Base-by-base conservation (phyloP, 1,140 invertebrate species). In the Diorhabda elongata region DNA sequence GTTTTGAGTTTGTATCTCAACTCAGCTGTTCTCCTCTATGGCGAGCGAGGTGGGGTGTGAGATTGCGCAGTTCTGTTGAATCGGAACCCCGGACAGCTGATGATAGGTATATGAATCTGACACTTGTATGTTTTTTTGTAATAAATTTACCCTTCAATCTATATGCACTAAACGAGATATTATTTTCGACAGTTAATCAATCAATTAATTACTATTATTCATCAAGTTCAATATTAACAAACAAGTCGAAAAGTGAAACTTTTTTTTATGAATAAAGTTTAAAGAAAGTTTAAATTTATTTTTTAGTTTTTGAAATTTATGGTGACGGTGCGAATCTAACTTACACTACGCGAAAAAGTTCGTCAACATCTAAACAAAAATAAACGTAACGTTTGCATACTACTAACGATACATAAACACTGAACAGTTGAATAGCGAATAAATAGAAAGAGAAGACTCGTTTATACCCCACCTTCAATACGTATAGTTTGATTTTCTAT, bases 1-100 rank as follows among this genome's bases (percentile, higher is more conserved):
- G 74, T 79, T 77, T 78, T 76, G 64, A 72, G 75, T 76, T 72
- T 78, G 76, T 79, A 79, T 78, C 76, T 73, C 71, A 74, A 72
- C 76, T 77, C 77, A 79, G 77, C 77, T 79, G 77, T 79, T 79
- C 57, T 60, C 72, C 73, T 74, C 76, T 64, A 69, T 66, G 64
- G 70, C n/a, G 6, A 58, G 6, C 4, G 4, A 61, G 42, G 67
- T 66, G 69, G 73, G 74, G 76, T 61, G 68, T 60, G 64, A 64
- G 61, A 67, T 64, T 75, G 77, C 75, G 76, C 69, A 69, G 60
- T 8, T 2, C n/a, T n/a, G 43, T 11, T 26, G 66, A 47, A 58
- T 41, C 44, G 5, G 64, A 5, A 58, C 42, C 47, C 58, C 57
- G 63, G 45, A 64, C 73, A 75, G 74, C 74, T 75, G 74, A 75